These are phyloP conservation scores for Callyntrura guangdongensis DNA, from an alignment of 2,888 invertebrate genomes.

Conservation along the genomic window DNA sequence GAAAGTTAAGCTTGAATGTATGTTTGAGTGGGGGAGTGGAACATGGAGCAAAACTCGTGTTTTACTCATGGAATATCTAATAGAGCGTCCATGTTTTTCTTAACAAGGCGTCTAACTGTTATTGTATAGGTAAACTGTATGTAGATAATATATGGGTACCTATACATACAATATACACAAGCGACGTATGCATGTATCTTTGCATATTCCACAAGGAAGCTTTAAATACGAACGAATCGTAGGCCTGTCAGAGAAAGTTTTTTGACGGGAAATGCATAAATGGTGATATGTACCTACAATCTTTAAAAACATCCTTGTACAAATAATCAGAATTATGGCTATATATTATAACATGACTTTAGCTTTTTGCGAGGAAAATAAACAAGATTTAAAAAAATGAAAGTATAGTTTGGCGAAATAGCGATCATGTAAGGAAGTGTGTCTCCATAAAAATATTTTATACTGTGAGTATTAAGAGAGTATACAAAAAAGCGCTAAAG, in stretches of 20 bases:
- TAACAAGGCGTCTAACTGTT: slow-evolving; percentile 20
- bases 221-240: slow-evolving; percentile 6
- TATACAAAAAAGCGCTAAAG: neutral
- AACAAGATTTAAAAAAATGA: neutral
- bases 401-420: neutral
- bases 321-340: slow-evolving; percentile 28
- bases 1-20: slow-evolving; percentile 62
- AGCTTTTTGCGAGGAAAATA: neutral
- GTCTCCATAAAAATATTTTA: neutral
- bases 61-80: slow-evolving; percentile 73
- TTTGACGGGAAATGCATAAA: neutral
- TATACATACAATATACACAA: neutral
- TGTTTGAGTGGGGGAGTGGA: slow-evolving; percentile 32
- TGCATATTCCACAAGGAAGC: neutral
- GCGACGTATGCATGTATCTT: neutral
- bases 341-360: neutral
- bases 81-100: slow-evolving; percentile 62
- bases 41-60: slow-evolving; percentile 57
- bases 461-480: neutral
- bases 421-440: too few species aligned
- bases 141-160: neutral
- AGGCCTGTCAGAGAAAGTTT: slow-evolving; percentile 29
- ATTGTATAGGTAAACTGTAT: neutral
- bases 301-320: slow-evolving; percentile 9
- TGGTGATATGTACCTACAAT: slow-evolving; percentile 5